Base-by-base conservation (phyloP, 2,113 vertebrate species). In the Patagioenas fasciata region DNA sequence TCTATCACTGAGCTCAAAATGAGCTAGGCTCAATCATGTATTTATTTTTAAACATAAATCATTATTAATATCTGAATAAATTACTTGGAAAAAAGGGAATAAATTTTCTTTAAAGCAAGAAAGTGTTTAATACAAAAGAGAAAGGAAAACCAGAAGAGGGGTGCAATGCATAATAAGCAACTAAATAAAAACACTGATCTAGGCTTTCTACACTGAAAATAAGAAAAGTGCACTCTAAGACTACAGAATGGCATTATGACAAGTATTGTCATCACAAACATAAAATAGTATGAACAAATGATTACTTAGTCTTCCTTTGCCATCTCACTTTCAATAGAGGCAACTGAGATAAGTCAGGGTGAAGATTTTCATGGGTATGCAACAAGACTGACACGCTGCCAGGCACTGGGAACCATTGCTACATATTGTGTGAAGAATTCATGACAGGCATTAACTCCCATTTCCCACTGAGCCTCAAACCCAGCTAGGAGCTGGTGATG, bases 231-330 rank as follows among this genome's bases (percentile, higher is more conserved):
- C 73, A 88, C 26, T 66, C 24, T 82, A 80, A 69, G 18, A 56
- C 28, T 54, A 54, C 19, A 29, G 54, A 90, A 73, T 8, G 19
- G 40, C 73, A 79, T 92, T 95, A 74, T 67, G 56, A 88, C 91
- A 95, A 44, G 44, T 47, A 66, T 47, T 80, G 53, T 86, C 51
- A 94, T 75, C 58, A 77, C 36, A 92, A 91, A 62, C 26, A 47
- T 74, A 70, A 88, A 90, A 10, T 5, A 31, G 14, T 47, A 66
- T 0, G 8, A 96, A 83, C 40, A 78, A 88, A 80, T 86, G 47
- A 80, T 78, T 80, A 61, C 32, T 36, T 28, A 77, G 13, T 69
- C 51, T 74, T 80, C 24, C 40, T 80, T 80, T 72, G 8, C 15
- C 14, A 77, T 53, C 50, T 85, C 48, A 53, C 19, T 89, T 85